Base-by-base conservation (phyloP, 2,113 vertebrate species). In the Indicator maculatus region DNA sequence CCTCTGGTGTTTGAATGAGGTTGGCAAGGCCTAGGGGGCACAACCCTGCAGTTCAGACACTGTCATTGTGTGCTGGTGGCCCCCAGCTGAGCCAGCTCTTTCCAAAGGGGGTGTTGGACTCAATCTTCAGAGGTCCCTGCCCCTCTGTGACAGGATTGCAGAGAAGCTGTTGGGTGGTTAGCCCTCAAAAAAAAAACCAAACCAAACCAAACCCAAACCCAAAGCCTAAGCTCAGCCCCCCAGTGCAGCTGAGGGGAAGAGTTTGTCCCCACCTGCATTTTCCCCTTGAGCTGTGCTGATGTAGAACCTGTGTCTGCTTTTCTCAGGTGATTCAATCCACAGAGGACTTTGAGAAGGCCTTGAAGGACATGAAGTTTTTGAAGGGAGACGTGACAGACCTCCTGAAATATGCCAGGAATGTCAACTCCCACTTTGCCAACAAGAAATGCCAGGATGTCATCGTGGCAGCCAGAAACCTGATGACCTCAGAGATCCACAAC, bases 391-490 rank as follows among this genome's bases (percentile, higher is more conserved):
- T 98, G 1, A 99, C 99, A 0, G 99, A 99, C 75, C 94, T 99
- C 73, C 97, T 99, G 80, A 98, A 98, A 80, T 99, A 99, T 0
- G 99, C 99, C 73, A 97, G 98, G 28, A 98, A 99, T 0, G 97
- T 99, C 83, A 99, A 99, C 86, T 98, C 98, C 93, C 99, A 99
- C 85, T 99, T 99, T 86, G 99, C 99, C 93, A 99, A 98, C 96
- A 99, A 99, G 96, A 99, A 99, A 93, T 99, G 99, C 97, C 99
- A 98, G 88, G 99, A 99, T 30, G 99, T 99, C 56, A 99, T 99
- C 7, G 98, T 99, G 90, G 97, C 98, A 5, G 99, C 99, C 4
- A 98, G 99, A 75, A 99, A 97, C 75, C 97, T 99, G 83, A 99
- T 99, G 99, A 99, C 98, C 30, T 99, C 99, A 56, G 99, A 99